Base-by-base conservation (phyloP, 2,797 vertebrate genomes). In the Oryzias dopingdopingensis region DNA sequence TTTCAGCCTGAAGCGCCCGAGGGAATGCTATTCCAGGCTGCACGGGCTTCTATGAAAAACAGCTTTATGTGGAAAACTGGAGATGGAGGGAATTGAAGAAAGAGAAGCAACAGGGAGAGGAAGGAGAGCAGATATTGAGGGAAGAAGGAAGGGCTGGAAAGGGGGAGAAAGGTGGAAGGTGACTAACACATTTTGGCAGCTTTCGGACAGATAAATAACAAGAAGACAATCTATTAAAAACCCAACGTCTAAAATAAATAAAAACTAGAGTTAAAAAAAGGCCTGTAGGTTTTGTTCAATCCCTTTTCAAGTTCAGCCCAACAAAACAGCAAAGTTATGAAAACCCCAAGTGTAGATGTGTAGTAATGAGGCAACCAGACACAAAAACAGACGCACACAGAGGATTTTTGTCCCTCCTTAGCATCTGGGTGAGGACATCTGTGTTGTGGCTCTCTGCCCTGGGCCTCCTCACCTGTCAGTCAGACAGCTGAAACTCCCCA, bases 21-120 rank as follows among this genome's bases (percentile, higher is more conserved):
- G 87, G 90, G 89, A 91, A 89, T 88, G 88, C 88, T 92, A 92
- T 91, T 92, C 90, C 89, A 91, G 90, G 90, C 90, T 90, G 83
- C 86, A 90, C 75, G 76, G 82, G 80, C 84, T 89, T 91, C 91
- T 91, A 92, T 92, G 91, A 92, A 92, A 91, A 93, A 92, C 91
- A 93, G 91, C 91, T 92, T 93, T 90, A 91, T 92, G 91, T 92
- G 90, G 90, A 92, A 92, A 92, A 88, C 85, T 78, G 85, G 82
- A 86, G 82, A 87, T 81, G 77, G 85, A 87, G 82, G 85, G 84
- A 89, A 84, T 73, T 63, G 73, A 80, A 74, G 81, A 82, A 85
- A 76, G 76, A 80, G 70, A 84, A 81, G 81, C 72, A 87, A 76
- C 76, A 80, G 79, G 88, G 83, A 83, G 84, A 86, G 79, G 86